Percentiles rank a stretch among this genome's conserved stretches.
Evolutionary conservation across 1,140 invertebrate species (phyloP).

Genomic region (Cotesia glomerata): DNA sequence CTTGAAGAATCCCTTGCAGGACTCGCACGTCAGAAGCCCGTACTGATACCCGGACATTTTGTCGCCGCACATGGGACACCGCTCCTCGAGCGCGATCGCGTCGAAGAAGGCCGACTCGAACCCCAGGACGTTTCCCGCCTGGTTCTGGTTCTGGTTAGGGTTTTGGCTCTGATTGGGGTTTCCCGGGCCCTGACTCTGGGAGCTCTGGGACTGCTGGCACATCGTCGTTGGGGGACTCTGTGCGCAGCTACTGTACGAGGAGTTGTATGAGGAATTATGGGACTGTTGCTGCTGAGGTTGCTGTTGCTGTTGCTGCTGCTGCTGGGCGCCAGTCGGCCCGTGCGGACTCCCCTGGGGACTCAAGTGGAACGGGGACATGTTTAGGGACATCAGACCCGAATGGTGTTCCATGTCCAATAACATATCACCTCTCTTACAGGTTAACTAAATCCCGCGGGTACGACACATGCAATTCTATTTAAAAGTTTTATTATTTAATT

Average conservation of each 20-base stretch:
- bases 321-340: conserved; percentile 49
- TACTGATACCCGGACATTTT: conserved; percentile 99
- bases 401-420: conserved; percentile 84
- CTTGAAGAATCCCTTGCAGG: conserved; percentile 99
- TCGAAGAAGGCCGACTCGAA: conserved; percentile 70
- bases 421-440: conserved; percentile 67
- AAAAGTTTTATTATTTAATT: background rate
- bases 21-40: conserved; percentile 97
- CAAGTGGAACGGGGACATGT: conserved; percentile 82
- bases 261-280: conserved; percentile 40
- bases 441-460: conserved; percentile 16
- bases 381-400: conserved; percentile 82
- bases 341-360: conserved; percentile 71
- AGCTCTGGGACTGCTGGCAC: conserved; percentile 42
- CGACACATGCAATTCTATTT: background rate
- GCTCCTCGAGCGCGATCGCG: conserved; percentile 90
- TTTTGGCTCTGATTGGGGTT: conserved; percentile 11
- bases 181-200: background rate
- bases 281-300: conserved; percentile 40
- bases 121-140: conserved; percentile 47
- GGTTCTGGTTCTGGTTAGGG: conserved; percentile 21
- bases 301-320: conserved; percentile 43
- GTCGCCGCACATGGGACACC: conserved; percentile 98
- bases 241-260: conserved; percentile 48
- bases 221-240: conserved; percentile 58